These are phyloP conservation scores for Cyphomyrmex costatus DNA, from an alignment of 1,140 invertebrate species.

Conservation along the genomic window DNA sequence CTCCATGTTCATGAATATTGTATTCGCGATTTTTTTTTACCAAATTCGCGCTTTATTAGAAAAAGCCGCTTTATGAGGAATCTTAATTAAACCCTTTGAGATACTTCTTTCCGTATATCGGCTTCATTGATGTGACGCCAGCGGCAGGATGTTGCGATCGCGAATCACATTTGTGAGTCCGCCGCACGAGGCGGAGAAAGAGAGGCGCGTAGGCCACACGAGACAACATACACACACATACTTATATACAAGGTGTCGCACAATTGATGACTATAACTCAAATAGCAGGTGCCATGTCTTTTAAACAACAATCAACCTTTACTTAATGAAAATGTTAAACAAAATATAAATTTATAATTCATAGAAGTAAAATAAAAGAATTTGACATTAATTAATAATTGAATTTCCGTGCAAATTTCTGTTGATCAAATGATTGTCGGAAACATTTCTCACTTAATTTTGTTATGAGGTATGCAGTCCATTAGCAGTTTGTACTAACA, in stretches of 20 bases:
- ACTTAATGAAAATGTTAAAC: neutral
- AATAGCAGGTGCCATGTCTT: neutral
- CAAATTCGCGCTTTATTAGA: conserved; percentile 23
- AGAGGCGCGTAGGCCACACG: neutral
- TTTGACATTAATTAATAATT: neutral
- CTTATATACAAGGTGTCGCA: neutral
- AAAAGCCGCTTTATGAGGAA: conserved; percentile 27
- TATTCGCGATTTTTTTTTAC: conserved; percentile 30
- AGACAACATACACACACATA: neutral
- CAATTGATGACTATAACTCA: neutral
- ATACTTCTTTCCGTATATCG: conserved; percentile 8
- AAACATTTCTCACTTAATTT: neutral
- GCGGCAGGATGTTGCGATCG: conserved; percentile 5
- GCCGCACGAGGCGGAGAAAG: neutral
- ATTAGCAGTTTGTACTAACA: neutral
- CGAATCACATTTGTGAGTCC: conserved; percentile 20
- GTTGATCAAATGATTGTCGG: neutral
- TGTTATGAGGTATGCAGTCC: neutral
- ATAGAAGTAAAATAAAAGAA: neutral
- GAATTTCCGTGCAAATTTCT: neutral
- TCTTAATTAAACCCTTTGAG: conserved; percentile 53
- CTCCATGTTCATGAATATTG: conserved; percentile 4
- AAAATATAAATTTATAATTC: neutral
- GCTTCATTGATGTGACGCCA: conserved; percentile 65
- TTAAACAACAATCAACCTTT: neutral